Conservation (phyloP, 2,888 invertebrate genomes). For the Lithophane socia region DNA sequence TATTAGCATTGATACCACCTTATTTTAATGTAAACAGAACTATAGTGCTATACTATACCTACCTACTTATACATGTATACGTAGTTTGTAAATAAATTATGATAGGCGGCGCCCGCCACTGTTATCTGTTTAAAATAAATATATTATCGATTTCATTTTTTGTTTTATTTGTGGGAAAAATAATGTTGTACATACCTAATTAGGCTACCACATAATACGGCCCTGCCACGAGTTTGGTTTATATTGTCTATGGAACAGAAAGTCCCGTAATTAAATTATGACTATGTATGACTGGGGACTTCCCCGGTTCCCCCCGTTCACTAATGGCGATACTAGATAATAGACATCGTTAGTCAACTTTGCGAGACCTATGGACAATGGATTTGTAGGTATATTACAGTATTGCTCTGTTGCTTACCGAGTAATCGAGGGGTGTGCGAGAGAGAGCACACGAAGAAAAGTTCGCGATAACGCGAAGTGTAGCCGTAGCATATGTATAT, state of each 20-base stretch:
- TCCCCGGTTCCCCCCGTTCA: not conserved
- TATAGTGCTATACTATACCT: constrained; percentile 34
- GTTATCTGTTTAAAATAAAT: constrained; percentile 84
- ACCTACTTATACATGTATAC: constrained; percentile 46
- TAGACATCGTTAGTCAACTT: not conserved
- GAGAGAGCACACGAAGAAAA: too few relatives aligned
- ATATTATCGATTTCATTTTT: constrained; percentile 74
- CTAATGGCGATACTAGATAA: not conserved
- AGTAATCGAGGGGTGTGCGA: too few relatives aligned
- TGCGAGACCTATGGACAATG: not conserved
- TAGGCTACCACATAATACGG: not conserved
- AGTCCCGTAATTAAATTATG: not conserved
- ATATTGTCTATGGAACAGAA: constrained; percentile 19
- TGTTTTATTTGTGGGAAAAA: constrained; percentile 23
- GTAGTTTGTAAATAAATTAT: constrained; percentile 71
- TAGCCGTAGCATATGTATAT: not conserved
- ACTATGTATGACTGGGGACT: not conserved
- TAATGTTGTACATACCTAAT: not conserved
- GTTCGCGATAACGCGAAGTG: too few relatives aligned
- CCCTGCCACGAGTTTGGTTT: not conserved
- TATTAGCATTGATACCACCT: constrained; percentile 56
- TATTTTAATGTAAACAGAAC: constrained; percentile 32
- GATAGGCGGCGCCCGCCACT: constrained; percentile 70
- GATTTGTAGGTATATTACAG: not conserved
- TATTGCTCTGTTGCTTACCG: too few relatives aligned